Evolutionary conservation across 2,113 vertebrate species (phyloP).

Genomic region (Calyptommatus sinebrachiatus): DNA sequence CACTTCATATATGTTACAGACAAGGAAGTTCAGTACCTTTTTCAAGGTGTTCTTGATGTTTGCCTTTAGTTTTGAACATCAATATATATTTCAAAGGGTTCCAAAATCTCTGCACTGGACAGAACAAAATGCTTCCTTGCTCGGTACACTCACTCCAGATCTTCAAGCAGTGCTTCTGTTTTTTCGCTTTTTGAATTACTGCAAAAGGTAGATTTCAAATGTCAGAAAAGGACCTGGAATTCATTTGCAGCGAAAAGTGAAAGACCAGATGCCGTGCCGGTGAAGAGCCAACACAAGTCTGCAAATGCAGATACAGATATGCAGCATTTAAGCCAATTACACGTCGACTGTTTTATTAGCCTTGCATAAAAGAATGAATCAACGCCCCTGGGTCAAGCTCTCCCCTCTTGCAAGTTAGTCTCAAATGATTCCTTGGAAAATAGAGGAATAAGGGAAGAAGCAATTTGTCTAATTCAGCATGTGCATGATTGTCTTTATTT

Average conservation of each 20-base stretch:
- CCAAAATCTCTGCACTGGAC: slow-evolving; percentile 69
- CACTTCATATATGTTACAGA: rapidly evolving
- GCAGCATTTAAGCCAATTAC: background rate
- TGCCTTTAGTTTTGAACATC: slow-evolving; percentile 83
- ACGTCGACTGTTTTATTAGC: slow-evolving; percentile 9
- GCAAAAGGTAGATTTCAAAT: slow-evolving; percentile 25
- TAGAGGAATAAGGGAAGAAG: background rate
- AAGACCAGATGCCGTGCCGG: slow-evolving; percentile 13
- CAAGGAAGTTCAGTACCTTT: slow-evolving; percentile 71
- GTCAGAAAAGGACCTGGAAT: background rate
- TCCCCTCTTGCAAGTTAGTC: background rate
- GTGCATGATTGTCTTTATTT: background rate
- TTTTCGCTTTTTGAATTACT: slow-evolving; percentile 83
- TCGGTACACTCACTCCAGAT: slow-evolving; percentile 84
- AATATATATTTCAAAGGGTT: slow-evolving; percentile 76
- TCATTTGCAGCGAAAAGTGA: background rate
- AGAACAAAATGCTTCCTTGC: slow-evolving; percentile 72
- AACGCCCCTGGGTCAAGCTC: background rate
- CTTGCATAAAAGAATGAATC: slow-evolving; percentile 7
- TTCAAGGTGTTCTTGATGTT: slow-evolving; percentile 84
- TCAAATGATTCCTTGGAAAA: background rate
- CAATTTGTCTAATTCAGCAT: background rate
- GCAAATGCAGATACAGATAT: background rate
- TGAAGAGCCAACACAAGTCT: background rate
- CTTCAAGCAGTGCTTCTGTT: slow-evolving; percentile 73